Percentiles rank a stretch among this genome's conserved stretches.
Evolutionary conservation across 2,113 vertebrate species (phyloP).

Genomic region (Etheostoma spectabile): DNA sequence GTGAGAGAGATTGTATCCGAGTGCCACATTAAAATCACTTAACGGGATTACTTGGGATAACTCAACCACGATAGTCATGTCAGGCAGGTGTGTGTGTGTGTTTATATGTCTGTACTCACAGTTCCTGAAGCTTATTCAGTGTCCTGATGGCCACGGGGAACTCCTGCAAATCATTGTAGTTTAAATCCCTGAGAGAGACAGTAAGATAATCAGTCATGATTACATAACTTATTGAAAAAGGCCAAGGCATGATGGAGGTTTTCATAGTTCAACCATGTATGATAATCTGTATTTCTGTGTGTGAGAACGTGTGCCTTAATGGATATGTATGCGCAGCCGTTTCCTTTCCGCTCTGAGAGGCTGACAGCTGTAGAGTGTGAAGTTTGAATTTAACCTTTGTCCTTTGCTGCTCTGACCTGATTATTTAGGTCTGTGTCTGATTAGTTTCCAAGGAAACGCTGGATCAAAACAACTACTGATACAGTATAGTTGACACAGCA

Average conservation of each 20-base stretch:
- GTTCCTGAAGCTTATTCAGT: slow-evolving; percentile 93
- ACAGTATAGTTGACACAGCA: slow-evolving; percentile 25
- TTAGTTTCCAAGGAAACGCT: slow-evolving; percentile 67
- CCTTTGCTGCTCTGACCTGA: slow-evolving; percentile 55
- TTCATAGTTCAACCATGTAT: slow-evolving; percentile 11
- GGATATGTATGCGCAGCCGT: slow-evolving; percentile 10
- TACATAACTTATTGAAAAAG: slow-evolving; percentile 16
- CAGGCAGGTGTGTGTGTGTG: slow-evolving; percentile 62
- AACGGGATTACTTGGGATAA: slow-evolving; percentile 82
- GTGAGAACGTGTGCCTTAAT: slow-evolving; percentile 22
- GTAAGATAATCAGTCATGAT: slow-evolving; percentile 39
- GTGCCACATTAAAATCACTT: slow-evolving; percentile 84
- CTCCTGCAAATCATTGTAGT: slow-evolving; percentile 94
- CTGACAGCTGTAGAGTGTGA: slow-evolving; percentile 64
- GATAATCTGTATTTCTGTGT: slow-evolving; percentile 17
- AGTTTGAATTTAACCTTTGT: slow-evolving; percentile 65
- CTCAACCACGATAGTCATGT: slow-evolving; percentile 78
- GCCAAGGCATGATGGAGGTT: slow-evolving; percentile 1
- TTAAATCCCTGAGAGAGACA: slow-evolving; percentile 88
- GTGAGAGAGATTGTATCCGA: slow-evolving; percentile 82
- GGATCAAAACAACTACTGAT: slow-evolving; percentile 61
- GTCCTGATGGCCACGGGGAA: slow-evolving; percentile 93
- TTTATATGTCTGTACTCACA: slow-evolving; percentile 85
- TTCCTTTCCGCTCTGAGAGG: slow-evolving; percentile 33
- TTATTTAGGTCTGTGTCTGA: slow-evolving; percentile 69